Evolutionary conservation across 1,140 invertebrate species (phyloP), one percentile per base, ranked within the genome.

Genomic region (Eupristina koningsbergeri): DNA sequence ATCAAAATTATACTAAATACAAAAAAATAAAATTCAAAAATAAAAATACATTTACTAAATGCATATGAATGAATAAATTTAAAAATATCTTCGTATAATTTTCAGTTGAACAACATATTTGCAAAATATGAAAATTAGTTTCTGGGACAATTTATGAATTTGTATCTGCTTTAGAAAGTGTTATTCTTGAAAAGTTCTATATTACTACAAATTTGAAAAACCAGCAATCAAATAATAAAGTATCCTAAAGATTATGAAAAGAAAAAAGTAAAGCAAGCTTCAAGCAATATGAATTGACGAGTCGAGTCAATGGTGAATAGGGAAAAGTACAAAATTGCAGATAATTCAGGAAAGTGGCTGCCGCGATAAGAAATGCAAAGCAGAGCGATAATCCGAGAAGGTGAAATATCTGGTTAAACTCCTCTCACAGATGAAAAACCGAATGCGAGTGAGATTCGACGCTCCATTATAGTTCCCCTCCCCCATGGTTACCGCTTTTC

Each of bases 361-460:
- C 0, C 26, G 3, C 19, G 53, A 26, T 58, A 22, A 58, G 53
- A 58, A 58, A 58, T 58, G 26, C 26, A 58, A 9, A 58, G 22
- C 19, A 58, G 22, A 58, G 22, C 19, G 19, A 58, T 26, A 58
- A 58, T 58, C 53, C 53, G 53, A 50, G 47, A 2, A 17, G 47
- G 8, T 17, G 47, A 58, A 58, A 58, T 58, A 58, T 58, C 53
- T 58, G 22, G 26, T 58, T 13, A 2, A 50, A 2, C 47, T 26
- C 19, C n/a, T 7, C 29, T 64, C 8, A n/a, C 36, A 3, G 13
- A 61, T 41, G 53, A 77, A 77, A 77, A 61, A 34, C 34, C 34
- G 74, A 76, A 34, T 26, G 74, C 34, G 39, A 39, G 50, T 22
- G 41, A 61, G 74, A 76, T 61, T 34, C 22, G 31, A 76, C 64